Evolutionary conservation across 1,140 invertebrate species (phyloP), one percentile per base, ranked within the genome.

Genomic region (Octopus sinensis): DNA sequence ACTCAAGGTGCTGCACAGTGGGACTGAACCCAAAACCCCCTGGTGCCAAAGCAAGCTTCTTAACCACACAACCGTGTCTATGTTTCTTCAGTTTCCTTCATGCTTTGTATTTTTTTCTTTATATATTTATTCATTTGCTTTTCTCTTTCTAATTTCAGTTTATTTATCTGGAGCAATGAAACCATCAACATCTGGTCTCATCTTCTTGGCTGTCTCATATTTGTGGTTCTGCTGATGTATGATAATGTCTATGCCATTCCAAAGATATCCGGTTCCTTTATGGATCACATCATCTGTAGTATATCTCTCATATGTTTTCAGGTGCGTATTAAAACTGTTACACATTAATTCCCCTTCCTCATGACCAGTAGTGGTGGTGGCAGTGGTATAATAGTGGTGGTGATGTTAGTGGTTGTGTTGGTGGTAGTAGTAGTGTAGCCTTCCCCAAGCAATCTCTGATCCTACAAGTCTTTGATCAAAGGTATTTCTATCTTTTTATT

Each of bases 161-260:
- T 97, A 88, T 97, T 98, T 91, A 96, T 96, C 94, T 97, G 96
- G 96, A 97, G 95, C 23, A 99, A 99, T 88, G 97, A 99, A 91
- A 98, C 96, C 5, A 93, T 99, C 84, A 99, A 98, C 87, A 98
- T 98, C 88, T 99, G 97, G 97, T 96, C 95, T 80, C 97, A 99
- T 90, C 92, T 98, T 84, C 94, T 96, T 83, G 97, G 97, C 9
- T 98, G 96, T 92, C 93, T 96, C 87, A 91, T 98, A 10, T 96
- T 98, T 85, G 91, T 96, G 30, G 94, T 94, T 30, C 91, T 98
- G 78, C 95, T 96, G 9, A 92, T 97, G 68, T 95, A 96, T 86
- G 96, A 97, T 81, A 89, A 91, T 88, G 92, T 96, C 71, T 93
- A 94, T 6, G 79, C 86, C 53, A 84, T 92, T 52, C 91, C 91